These are phyloP conservation scores for Enteromius fasciolatus DNA, from an alignment of 2,797 vertebrate genomes.

Conservation along the genomic window DNA sequence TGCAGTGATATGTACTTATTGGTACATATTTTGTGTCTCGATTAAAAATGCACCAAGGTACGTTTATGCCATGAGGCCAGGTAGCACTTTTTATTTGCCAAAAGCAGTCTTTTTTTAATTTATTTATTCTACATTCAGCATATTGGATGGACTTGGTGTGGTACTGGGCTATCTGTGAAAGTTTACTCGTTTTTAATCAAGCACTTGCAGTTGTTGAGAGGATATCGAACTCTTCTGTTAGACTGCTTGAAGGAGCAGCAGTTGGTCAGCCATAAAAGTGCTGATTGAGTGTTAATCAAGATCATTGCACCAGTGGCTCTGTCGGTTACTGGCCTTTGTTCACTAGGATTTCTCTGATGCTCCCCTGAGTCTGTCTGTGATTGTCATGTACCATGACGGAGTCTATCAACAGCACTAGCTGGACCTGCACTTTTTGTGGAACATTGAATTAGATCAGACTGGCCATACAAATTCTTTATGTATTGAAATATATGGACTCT, in stretches of 20 bases:
- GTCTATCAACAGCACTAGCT: not conserved
- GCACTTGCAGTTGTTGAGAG: constrained; percentile 57
- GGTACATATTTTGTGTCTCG: too few relatives aligned
- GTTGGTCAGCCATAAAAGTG: constrained; percentile 66
- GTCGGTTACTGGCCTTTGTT: constrained; percentile 65
- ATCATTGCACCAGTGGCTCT: constrained; percentile 70
- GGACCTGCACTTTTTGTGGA: not conserved
- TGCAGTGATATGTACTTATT: too few relatives aligned
- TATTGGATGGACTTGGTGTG: not conserved
- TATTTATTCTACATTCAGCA: not conserved
- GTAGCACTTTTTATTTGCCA: too few relatives aligned
- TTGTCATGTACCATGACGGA: not conserved
- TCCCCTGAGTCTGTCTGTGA: constrained; percentile 21
- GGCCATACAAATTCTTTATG: not conserved
- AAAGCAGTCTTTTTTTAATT: not conserved
- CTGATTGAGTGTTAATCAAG: constrained; percentile 68
- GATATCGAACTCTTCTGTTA: constrained; percentile 51
- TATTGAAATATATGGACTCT: not conserved
- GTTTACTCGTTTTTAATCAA: constrained; percentile 18
- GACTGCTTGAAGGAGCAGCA: constrained; percentile 57
- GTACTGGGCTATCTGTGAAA: not conserved
- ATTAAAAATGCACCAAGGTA: too few relatives aligned
- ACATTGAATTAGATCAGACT: not conserved
- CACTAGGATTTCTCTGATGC: constrained; percentile 29
- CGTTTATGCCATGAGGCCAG: too few relatives aligned